Base-by-base conservation (phyloP, 2,888 invertebrate species). In the Emmelina monodactyla region DNA sequence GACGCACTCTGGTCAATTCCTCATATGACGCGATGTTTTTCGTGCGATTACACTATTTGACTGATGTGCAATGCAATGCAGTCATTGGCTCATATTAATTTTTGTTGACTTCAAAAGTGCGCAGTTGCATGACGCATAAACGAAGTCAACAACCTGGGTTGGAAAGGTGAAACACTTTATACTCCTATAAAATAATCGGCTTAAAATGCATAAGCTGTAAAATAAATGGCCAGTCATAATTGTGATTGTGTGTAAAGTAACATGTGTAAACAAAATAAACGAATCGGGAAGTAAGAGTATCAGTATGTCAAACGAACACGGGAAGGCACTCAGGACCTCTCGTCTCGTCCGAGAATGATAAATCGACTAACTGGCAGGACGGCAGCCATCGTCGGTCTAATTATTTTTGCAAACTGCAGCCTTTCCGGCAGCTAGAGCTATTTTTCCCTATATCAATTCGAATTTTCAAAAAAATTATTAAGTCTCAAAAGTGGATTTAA, bases 301-400 rank as follows among this genome's bases (percentile, higher is more conserved):
- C n/a, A n/a, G n/a, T n/a, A n/a, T n/a, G n/a, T 42, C 49, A 61
- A 61, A 53, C 55, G 49, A 55, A 76, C 75, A 78, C 56, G 63
- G 67, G 58, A 75, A 70, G 62, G 69, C 76, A 76, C 76, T 76
- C 69, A 68, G 64, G 48, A 48, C n/a, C n/a, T 51, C 53, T 49
- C 50, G 49, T 48, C 55, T 50, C 55, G 58, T 48, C 57, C 61
- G 57, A 64, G 62, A 63, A 70, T 78, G 73, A 76, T 70, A 76
- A 72, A 78, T 75, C 64, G 55, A 58, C 58, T 45, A n/a, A n/a
- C n/a, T n/a, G n/a, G n/a, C n/a, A n/a, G n/a, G n/a, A n/a, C n/a
- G 4, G 25, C 25, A 42, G 44, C 40, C 40, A 45, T 51, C 53
- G 50, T 49, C 50, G 56, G 51, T 56, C 57, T 57, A 59, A 61